Conservation (phyloP, 1,140 invertebrate genomes). For the Ephestia elutella region DNA sequence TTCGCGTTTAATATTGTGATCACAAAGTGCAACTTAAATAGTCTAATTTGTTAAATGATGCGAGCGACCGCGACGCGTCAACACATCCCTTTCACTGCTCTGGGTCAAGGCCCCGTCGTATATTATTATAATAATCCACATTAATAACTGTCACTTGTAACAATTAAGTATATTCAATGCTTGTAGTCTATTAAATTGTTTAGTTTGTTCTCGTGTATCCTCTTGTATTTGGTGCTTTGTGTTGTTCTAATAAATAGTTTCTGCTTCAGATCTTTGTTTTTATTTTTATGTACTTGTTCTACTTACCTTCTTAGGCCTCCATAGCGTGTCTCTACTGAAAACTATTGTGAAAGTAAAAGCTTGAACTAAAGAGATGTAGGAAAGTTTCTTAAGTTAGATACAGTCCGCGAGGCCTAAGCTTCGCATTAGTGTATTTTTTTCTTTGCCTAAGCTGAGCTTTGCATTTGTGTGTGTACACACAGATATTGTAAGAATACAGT, state of each 20-base stretch:
- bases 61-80: constrained; percentile 6
- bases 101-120: constrained; percentile 8
- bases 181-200: constrained; percentile 5
- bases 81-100: constrained; percentile 15
- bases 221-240: constrained; percentile 15
- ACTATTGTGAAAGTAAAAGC: too few relatives aligned
- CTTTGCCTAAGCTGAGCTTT: too few relatives aligned
- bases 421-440: too few relatives aligned
- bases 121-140: constrained; percentile 4
- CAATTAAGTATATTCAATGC: constrained; percentile 10
- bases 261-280: constrained; percentile 19
- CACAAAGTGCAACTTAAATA: constrained; percentile 11
- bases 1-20: background rate
- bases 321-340: too few relatives aligned
- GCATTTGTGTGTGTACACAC: too few relatives aligned
- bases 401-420: too few relatives aligned
- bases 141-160: constrained; percentile 15
- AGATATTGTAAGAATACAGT: too few relatives aligned
- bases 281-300: background rate
- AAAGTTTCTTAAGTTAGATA: too few relatives aligned
- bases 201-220: constrained; percentile 10
- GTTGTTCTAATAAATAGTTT: constrained; percentile 33
- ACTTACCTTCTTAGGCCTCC: too few relatives aligned
- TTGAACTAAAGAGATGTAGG: too few relatives aligned
- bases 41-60: constrained; percentile 13